Evolutionary conservation across 2,797 vertebrate species (phyloP), one percentile per base, ranked within the genome.

Genomic region (Muscicapa striata): DNA sequence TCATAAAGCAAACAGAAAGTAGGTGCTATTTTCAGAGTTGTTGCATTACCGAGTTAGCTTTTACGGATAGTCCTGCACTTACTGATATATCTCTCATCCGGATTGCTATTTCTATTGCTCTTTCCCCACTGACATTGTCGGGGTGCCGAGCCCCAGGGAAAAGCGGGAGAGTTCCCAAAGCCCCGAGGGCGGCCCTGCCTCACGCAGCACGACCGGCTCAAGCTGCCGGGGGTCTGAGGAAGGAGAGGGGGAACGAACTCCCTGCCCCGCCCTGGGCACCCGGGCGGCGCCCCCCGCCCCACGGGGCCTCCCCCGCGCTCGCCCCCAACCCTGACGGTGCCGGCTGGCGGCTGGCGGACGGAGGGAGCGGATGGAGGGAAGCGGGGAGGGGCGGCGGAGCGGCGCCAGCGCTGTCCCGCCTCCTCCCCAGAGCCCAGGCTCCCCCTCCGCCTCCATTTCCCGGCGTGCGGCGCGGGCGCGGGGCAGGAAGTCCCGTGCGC

Each of bases 401-500:
- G 20, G 59, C 51, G 59, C 49, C 24, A 48, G 69, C 51, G 36
- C 75, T 38, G 51, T 58, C 66, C 76, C 57, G 62, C 80, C 84
- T 40, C 72, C 4, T 52, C 32, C 21, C 2, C 43, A 10, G 9
- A 32, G 84, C 8, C 67, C 62, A 1, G 9, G 45, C 51, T 17
- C 45, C 51, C 87, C 51, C 23, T 26, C 87, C 90, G 91, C 97
- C 97, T 98, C 95, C 93, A 91, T 97, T 97, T 98, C 98, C 97
- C 97, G 91, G 93, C 45, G 81, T 63, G 85, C 96, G 51, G 61
- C 36, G 92, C 89, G 93, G 72, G 63, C 55, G 86, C 70, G 55
- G 69, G 77, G 38, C 95, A 95, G 98, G 98, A 98, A 98, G 96
- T 98, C 96, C 84, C 96, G 97, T 97, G 98, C 32, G 64, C 54